Evolutionary conservation across 2,797 vertebrate genomes (phyloP), one percentile per base, ranked within the genome.

Genomic region (Triplophysa bombifrons): DNA sequence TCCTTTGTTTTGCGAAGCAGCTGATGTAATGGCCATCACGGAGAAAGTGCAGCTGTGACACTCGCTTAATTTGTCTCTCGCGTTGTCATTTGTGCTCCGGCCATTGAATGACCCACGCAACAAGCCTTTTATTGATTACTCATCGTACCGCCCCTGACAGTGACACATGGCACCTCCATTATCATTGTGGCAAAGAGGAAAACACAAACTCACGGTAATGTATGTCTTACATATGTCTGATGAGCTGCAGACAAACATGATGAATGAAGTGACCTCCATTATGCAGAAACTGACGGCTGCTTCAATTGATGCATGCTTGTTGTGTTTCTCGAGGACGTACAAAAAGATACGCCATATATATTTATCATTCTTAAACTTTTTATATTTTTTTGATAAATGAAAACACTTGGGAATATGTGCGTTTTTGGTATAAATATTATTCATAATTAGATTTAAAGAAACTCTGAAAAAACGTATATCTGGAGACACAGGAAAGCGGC

Each of bases 21-120:
- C 58, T 80, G 69, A 81, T 88, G 87, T 91, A 89, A 85, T 27
- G 70, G 14, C 53, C 22, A 72, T 74, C 70, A 72, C 75, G 16
- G 81, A 86, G 87, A 87, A 84, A 65, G 20, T 82, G 84, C 87
- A 53, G 67, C 81, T 78, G 81, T 87, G 85, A 89, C 84, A 84
- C 89, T 89, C 86, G 85, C 87, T 90, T 92, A 84, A 92, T 93
- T 91, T 90, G 87, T 93, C 91, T 92, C 88, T 74, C 44, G 78
- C 80, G 88, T 89, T 88, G 86, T 92, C 90, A 89, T 93, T 92
- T 91, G 86, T 80, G 72, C 87, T 64, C 70, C 66, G 82, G 85
- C 86, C 84, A 84, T 34, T 20, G 84, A 83, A 81, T 86, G 83
- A 88, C 89, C 85, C 82, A 61, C 82, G 30, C 70, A 81, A 87